Conservation (phyloP, 2,888 invertebrate species). For the Portevinia maculata region DNA sequence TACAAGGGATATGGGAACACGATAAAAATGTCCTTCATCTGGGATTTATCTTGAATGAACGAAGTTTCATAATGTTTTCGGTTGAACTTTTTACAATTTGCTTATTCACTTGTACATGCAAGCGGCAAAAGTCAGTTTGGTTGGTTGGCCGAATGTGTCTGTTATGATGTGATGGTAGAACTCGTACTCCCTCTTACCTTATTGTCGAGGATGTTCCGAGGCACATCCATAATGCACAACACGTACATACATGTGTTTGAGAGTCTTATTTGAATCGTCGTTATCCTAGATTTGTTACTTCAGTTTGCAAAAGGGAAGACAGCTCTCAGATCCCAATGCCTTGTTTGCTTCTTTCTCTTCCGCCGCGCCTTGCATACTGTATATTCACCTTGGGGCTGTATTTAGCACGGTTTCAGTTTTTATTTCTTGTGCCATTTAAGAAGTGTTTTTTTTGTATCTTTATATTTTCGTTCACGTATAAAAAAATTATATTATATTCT, state of each 20-base stretch:
- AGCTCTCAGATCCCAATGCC: conserved; percentile 58
- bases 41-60: conserved; percentile 14
- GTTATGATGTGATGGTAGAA: conserved; percentile 20
- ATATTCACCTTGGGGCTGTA: conserved; percentile 55
- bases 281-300: conserved; percentile 60
- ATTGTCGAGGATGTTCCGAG: conserved; percentile 51
- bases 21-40: conserved; percentile 42
- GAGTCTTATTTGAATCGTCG: conserved; percentile 56
- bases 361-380: not conserved
- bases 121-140: conserved; percentile 4
- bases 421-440: conserved; percentile 39
- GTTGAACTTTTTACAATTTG: conserved; percentile 63
- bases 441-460: conserved; percentile 25
- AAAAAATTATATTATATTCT: conserved; percentile 35
- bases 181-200: conserved; percentile 37
- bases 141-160: not conserved
- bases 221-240: conserved; percentile 52
- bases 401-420: conserved; percentile 48
- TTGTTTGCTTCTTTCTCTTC: conserved; percentile 20
- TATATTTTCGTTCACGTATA: conserved; percentile 53
- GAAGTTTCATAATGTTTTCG: conserved; percentile 61
- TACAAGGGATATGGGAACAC: conserved; percentile 33
- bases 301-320: conserved; percentile 18
- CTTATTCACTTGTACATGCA: conserved; percentile 68
- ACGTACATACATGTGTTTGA: conserved; percentile 29